These are phyloP conservation scores for Thryonomys swinderianus DNA, from an alignment of 2,113 vertebrate genomes.

Conservation along the genomic window DNA sequence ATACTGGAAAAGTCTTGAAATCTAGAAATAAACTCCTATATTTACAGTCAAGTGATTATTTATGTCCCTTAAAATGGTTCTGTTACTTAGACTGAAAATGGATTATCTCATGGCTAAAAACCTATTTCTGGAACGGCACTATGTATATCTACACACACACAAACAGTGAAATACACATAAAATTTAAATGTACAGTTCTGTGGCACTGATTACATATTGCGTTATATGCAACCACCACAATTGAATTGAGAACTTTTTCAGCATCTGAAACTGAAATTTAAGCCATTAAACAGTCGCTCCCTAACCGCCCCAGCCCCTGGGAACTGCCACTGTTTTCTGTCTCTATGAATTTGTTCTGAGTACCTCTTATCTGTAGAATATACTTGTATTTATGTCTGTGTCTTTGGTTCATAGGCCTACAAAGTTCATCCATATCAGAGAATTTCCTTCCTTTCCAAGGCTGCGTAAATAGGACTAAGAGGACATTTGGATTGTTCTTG, in stretches of 20 bases:
- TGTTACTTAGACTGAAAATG: neutral
- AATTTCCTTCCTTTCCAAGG: neutral
- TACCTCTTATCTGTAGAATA: neutral
- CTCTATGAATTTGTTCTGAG: neutral
- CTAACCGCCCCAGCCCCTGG: neutral
- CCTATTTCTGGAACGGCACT: neutral
- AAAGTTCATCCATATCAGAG: neutral
- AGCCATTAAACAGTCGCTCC: neutral
- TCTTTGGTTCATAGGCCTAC: neutral
- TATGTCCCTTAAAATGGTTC: neutral
- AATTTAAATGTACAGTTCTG: neutral
- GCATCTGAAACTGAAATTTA: neutral
- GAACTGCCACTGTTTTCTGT: neutral
- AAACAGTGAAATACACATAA: neutral
- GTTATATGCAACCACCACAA: neutral
- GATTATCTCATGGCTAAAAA: neutral
- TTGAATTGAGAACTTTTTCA: neutral
- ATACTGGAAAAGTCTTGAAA: neutral
- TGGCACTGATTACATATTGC: neutral
- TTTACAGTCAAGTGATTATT: neutral
- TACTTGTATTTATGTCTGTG: neutral
- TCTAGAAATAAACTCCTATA: slow-evolving; percentile 11
- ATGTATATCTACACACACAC: neutral
- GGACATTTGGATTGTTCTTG: neutral
- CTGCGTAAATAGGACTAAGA: neutral